Base-by-base conservation (phyloP, 1,140 invertebrate species). In the Aphis craccivora region DNA sequence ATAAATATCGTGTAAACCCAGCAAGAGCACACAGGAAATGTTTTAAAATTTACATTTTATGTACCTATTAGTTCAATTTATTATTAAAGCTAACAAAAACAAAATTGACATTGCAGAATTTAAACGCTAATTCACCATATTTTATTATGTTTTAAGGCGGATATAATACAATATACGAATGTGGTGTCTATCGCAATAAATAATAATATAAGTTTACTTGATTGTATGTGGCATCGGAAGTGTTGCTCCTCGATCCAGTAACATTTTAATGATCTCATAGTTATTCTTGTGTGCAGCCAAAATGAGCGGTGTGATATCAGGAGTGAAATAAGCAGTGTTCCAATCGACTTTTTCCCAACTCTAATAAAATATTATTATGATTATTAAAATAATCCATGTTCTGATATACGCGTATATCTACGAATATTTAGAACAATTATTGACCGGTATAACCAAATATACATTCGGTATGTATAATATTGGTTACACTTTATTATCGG, bases 241-340 rank as follows among this genome's bases (percentile, higher is more conserved):
- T 0, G 97, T 97, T 0, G 98, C 98, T 37, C 98, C 98, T 55
- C 98, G 96, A 95, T 99, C 98, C 67, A 99, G 95, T 1, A 99
- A 95, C 81, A 99, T 97, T 95, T 99, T 99, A 76, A 99, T 96
- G 94, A 99, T 99, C 96, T 99, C 98, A 95, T 99, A 99, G 95
- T 99, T 99, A 95, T 99, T 98, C 94, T 97, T 96, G 95, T 99
- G 98, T 91, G 98, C 98, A 0, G 98, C 98, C 91, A 99, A 95
- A 93, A 99, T 98, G 35, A 99, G 95, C 0, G 98, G 98, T 1
- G 98, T 99, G 94, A 99, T 98, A 95, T 99, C 98, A 0, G 98
- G 97, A 0, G 98, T 97, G 95, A 99, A 99, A 94, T 96, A 97
- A 2, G 97, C 97, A n/a, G 97, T 97, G 93, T 97, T 97, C 25